These are phyloP conservation scores for Sebastes schlegelii DNA, from an alignment of 2,113 vertebrate genomes.

Conservation along the genomic window DNA sequence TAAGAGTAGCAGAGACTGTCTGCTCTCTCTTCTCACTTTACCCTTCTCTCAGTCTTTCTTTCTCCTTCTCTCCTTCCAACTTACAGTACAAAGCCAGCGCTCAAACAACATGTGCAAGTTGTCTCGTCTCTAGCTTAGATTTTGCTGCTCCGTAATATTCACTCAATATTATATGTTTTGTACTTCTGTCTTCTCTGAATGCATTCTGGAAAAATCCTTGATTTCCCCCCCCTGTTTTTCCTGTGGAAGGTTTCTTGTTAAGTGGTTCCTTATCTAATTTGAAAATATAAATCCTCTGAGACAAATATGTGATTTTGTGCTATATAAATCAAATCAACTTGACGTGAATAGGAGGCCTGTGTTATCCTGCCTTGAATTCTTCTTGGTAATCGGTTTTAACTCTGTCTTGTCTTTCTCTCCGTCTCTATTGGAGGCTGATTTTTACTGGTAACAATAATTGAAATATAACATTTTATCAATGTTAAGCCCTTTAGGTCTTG, in stretches of 20 bases:
- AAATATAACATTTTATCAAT: neutral
- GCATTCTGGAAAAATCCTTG: neutral
- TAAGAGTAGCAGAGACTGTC: constrained; percentile 5
- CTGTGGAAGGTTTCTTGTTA: neutral
- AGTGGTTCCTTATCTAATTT: neutral
- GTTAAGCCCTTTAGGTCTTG: neutral
- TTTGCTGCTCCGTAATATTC: neutral
- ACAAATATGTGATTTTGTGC: neutral
- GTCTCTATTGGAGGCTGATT: neutral
- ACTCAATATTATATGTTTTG: neutral
- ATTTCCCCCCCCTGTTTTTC: neutral
- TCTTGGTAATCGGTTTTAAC: neutral
- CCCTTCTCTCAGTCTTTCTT: neutral
- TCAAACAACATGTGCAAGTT: neutral
- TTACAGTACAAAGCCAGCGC: neutral
- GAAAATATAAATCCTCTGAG: neutral
- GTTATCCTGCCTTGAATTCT: neutral
- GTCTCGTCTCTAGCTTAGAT: neutral
- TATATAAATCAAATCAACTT: neutral
- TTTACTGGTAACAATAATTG: neutral
- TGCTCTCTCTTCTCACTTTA: neutral
- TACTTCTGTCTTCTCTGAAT: neutral
- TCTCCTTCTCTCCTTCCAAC: neutral
- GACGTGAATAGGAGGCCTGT: neutral
- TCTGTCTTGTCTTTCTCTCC: neutral